Percentiles rank a stretch among this genome's conserved stretches.
phyloP scores from a whole-genome alignment of 2,797 vertebrate genomes.

The Microtus obscurus region DNA sequence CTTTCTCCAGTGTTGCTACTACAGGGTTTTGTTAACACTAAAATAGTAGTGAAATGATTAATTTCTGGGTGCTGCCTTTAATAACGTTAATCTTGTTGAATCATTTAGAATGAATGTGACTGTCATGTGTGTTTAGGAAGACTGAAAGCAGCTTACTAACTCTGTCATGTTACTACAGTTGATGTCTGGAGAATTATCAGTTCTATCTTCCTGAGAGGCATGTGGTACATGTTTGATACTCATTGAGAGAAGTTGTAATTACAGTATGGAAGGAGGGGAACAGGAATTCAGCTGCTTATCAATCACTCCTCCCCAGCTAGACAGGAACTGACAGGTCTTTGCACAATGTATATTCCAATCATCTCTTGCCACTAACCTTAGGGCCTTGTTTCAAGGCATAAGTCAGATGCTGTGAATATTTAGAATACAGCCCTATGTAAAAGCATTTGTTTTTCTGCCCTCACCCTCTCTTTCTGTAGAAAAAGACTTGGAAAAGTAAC shows the following conservation, averaged over 20 bases:
- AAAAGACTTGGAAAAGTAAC: not conserved
- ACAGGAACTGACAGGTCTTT: not conserved
- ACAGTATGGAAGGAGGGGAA: not conserved
- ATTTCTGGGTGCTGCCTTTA: slow-evolving; percentile 62
- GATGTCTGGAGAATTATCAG: not conserved
- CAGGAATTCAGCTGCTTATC: not conserved
- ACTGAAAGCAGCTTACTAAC: not conserved
- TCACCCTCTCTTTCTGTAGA: not conserved
- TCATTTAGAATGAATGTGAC: slow-evolving; percentile 65
- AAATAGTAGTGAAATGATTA: slow-evolving; percentile 69
- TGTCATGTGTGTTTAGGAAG: slow-evolving; percentile 57
- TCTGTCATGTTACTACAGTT: not conserved
- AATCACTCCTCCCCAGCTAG: not conserved
- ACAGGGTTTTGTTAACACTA: slow-evolving; percentile 64
- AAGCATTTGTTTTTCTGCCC: not conserved
- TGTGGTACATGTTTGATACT: slow-evolving; percentile 10
- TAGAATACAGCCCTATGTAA: not conserved
- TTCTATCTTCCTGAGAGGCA: not conserved
- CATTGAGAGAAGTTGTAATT: not conserved
- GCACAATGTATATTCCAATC: slow-evolving; percentile 40
- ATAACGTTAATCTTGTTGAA: slow-evolving; percentile 61
- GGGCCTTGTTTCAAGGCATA: not conserved
- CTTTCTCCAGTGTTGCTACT: slow-evolving; percentile 64
- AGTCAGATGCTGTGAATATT: not conserved
- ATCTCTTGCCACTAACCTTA: not conserved